Evolutionary conservation across 2,888 invertebrate genomes (phyloP).

Genomic region (Eustalomyia histrio): DNA sequence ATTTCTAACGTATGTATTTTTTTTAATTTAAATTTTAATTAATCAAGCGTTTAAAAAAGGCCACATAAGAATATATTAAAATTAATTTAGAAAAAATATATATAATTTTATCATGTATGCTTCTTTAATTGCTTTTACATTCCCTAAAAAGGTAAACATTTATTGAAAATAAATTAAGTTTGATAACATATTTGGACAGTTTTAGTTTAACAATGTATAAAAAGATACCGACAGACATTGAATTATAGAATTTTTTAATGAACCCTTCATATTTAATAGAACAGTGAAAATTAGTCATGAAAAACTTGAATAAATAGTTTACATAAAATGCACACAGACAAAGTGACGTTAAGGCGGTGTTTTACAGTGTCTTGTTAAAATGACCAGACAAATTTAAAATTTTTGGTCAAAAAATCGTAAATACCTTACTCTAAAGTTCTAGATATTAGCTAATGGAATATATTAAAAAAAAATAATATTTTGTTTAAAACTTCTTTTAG

Average conservation of each 20-base stretch:
- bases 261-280: background rate
- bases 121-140: constrained; percentile 16
- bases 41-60: constrained; percentile 30
- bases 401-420: too few species aligned
- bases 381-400: too few species aligned
- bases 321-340: too few species aligned
- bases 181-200: constrained; percentile 11
- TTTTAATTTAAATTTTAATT: constrained; percentile 6
- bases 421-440: too few species aligned
- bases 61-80: constrained; percentile 26
- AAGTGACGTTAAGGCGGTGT: too few species aligned
- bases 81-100: background rate
- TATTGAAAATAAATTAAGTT: constrained; percentile 11
- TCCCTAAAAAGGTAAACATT: constrained; percentile 30
- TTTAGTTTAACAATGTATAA: constrained; percentile 9
- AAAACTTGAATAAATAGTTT: background rate
- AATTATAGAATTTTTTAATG: background rate
- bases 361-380: too few species aligned
- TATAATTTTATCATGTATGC: constrained; percentile 23
- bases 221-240: background rate
- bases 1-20: constrained; percentile 16
- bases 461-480: too few species aligned
- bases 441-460: too few species aligned
- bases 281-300: constrained; percentile 3
- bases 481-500: too few species aligned